Evolutionary conservation across 2,888 invertebrate genomes (phyloP), one percentile per base, ranked within the genome.

Genomic region (Mycalesis mineus): DNA sequence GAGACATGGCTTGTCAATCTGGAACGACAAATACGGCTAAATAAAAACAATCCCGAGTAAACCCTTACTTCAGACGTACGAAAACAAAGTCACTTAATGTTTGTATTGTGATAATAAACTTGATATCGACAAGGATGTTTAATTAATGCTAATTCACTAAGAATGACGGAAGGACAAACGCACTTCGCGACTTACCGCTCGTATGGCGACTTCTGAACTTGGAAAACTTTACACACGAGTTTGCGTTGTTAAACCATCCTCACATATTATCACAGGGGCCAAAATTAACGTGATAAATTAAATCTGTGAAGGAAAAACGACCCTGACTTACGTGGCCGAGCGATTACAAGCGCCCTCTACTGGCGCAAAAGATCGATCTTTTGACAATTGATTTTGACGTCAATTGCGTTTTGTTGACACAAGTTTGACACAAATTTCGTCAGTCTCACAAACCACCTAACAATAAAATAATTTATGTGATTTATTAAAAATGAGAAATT

Each of bases 271-370:
- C 75, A 74, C 73, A 75, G 70, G 73, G 73, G 68, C 72, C 72
- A 74, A 77, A 79, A 79, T 73, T 74, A 82, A 76, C 74, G 75
- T 77, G 80, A 77, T 79, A 80, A 77, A 82, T 73, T 76, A 78
- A 72, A 77, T 74, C 77, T 78, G 75, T 74, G 77, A 78, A 80
- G 78, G 78, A 87, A 84, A 87, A 84, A 84, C 85, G 80, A 86
- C 84, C 88, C 84, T 82, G 86, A 87, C 89, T 88, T 89, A 89
- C 89, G 89, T 89, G 89, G 89, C 88, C 80, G 88, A 82, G 82
- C 81, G 78, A 84, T 80, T 77, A 73, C 71, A 70, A 85, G 87
- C 88, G 88, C 86, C 88, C 85, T 87, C 88, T 88, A 75, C 68
- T 61, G 67, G 62, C 62, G 57, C 50, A 58, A 63, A 55, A 65